A percentile compares a stretch with the other conserved stretches of the same genome.
phyloP scores from a whole-genome alignment of 1,140 invertebrate species.

The Spodoptera litura region DNA sequence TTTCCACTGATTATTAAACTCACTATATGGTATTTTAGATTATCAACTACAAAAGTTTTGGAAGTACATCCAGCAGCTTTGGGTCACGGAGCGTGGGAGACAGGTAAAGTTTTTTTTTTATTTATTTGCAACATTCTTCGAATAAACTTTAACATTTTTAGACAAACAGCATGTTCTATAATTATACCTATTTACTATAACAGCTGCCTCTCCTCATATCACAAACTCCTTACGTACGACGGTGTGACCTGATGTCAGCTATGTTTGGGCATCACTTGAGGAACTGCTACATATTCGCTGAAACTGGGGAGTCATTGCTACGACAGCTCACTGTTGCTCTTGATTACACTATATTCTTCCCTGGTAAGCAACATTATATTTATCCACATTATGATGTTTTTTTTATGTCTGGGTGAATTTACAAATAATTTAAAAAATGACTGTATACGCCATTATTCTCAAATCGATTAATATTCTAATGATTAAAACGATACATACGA shows the following conservation, averaged over 20 bases:
- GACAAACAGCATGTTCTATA: too few relatives aligned
- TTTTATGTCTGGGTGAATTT: too few relatives aligned
- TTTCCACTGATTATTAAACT: too few relatives aligned
- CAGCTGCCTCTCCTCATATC: conserved; percentile 71
- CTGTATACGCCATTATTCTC: too few relatives aligned
- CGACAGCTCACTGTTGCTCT: conserved; percentile 74
- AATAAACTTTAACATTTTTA: too few relatives aligned
- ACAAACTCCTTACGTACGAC: conserved; percentile 74
- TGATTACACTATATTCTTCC: conserved; percentile 79
- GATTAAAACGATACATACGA: too few relatives aligned
- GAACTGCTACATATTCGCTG: conserved; percentile 79
- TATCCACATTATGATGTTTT: too few relatives aligned
- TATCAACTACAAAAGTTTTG: conserved; percentile 82
- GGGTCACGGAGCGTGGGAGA: conserved; percentile 75
- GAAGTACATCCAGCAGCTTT: conserved; percentile 78
- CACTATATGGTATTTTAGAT: conserved; percentile 55
- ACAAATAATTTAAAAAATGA: too few relatives aligned
- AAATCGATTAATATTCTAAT: too few relatives aligned
- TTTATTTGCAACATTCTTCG: too few relatives aligned
- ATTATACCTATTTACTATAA: neutral
- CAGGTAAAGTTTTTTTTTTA: conserved; percentile 60
- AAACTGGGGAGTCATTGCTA: conserved; percentile 79
- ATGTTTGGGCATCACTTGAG: conserved; percentile 81
- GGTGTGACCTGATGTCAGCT: conserved; percentile 79
- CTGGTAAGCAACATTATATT: conserved; percentile 59